Conservation (phyloP, 2,888 invertebrate species). For the Spisula subtruncata region DNA sequence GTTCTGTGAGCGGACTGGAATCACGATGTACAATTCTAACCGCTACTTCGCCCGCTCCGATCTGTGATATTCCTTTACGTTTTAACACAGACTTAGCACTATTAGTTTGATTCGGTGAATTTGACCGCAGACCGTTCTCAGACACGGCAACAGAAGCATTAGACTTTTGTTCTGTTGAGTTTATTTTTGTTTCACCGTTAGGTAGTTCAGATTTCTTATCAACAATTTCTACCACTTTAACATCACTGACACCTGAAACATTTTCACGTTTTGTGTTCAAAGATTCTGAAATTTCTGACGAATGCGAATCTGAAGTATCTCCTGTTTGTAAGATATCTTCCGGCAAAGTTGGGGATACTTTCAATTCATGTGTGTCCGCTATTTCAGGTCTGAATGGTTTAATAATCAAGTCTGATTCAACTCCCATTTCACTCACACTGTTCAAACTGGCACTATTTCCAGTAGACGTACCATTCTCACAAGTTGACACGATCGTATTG, state of each 20-base stretch:
- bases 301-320: conserved; percentile 31
- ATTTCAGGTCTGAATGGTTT: not conserved
- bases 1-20: conserved; percentile 61
- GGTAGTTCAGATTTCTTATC: not conserved
- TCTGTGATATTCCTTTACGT: conserved; percentile 47
- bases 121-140: conserved; percentile 15
- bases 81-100: conserved; percentile 28
- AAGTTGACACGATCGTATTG: not conserved
- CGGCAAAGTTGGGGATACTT: conserved; percentile 51
- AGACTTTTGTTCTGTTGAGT: conserved; percentile 19
- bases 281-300: not conserved
- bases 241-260: not conserved
- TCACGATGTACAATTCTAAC: conserved; percentile 78
- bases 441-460: not conserved
- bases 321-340: conserved; percentile 54
- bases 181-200: conserved; percentile 24
- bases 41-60: conserved; percentile 48
- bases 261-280: not conserved
- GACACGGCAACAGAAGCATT: not conserved
- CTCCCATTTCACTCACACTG: not conserved
- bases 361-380: conserved; percentile 33
- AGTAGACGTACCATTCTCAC: not conserved
- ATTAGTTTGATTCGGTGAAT: conserved; percentile 8
- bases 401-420: not conserved
- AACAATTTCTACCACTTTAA: conserved; percentile 27